These are phyloP conservation scores for Procambarus virginalis DNA, from an alignment of 1,140 invertebrate genomes.

Conservation along the genomic window DNA sequence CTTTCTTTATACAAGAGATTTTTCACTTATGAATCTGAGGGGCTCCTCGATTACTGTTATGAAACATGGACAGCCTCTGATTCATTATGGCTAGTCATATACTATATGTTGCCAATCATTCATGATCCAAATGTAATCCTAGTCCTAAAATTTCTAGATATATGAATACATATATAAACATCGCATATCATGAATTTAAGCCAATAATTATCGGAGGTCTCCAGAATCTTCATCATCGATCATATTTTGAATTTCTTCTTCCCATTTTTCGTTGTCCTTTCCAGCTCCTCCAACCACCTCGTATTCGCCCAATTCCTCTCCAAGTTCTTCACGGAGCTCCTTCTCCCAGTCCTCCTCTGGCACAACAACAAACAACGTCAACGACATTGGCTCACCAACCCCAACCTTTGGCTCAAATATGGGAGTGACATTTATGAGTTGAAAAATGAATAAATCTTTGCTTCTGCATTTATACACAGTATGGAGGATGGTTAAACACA, in stretches of 20 bases:
- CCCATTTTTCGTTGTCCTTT: slow-evolving; percentile 75
- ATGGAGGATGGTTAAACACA: not conserved
- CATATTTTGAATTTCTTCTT: slow-evolving; percentile 78
- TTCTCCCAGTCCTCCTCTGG: slow-evolving; percentile 78
- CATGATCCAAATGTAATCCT: not conserved
- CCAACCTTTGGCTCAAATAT: slow-evolving; percentile 34
- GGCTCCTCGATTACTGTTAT: not conserved
- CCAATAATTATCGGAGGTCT: slow-evolving; percentile 72
- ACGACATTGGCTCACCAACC: slow-evolving; percentile 20
- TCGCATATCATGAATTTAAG: slow-evolving; percentile 8
- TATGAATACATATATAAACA: slow-evolving; percentile 19
- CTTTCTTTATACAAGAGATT: not conserved
- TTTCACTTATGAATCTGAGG: not conserved
- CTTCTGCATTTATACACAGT: not conserved
- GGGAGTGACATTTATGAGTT: not conserved
- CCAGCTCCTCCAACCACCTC: slow-evolving; percentile 83
- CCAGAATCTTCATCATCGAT: slow-evolving; percentile 76
- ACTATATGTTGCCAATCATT: not conserved
- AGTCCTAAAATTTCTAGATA: slow-evolving; percentile 8
- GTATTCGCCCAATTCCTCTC: slow-evolving; percentile 93
- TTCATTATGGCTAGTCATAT: not conserved
- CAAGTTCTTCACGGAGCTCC: slow-evolving; percentile 94
- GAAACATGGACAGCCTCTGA: not conserved
- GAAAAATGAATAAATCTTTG: not conserved
- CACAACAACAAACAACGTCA: slow-evolving; percentile 53